Evolutionary conservation across 1,140 invertebrate genomes (phyloP), one percentile per base, ranked within the genome.

Genomic region (Bombus terrestris): DNA sequence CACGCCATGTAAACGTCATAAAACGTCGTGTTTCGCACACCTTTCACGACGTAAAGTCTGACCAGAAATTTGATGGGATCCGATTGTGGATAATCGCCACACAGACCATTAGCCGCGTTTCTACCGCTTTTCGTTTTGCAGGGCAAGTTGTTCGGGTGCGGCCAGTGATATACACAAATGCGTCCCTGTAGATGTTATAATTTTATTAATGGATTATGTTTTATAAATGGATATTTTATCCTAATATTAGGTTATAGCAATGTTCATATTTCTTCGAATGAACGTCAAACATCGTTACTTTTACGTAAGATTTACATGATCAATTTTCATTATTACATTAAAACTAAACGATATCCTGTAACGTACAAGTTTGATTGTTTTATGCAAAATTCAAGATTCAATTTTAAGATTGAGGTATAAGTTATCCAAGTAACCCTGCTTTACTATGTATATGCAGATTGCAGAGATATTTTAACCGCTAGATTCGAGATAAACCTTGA

Each of bases 31-130:
- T 32, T 32, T 4, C 32, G 69, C 39, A 95, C 95, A 85, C 96
- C 97, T 95, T 96, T 96, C 39, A 99, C 95, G 35, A 98, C 94
- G 94, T 99, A 99, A 0, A 98, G 96, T 77, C 98, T 95, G 8
- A 98, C 96, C 6, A 98, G 92, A 68, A 98, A 96, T 86, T 97
- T 96, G n/a, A 97, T 91, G 10, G 97, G 95, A 83, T 97, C 96
- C 93, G 98, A 97, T 87, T 95, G 94, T 12, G 97, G 96, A 94
- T 97, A 96, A 92, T 97, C 96, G 91, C 96, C 93, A 91, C 96
- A 96, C 86, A 96, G 91, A 78, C 97, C 97, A 92, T 94, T 89
- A 92, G 94, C 91, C 1, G 83, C 92, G 87, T 90, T 91, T 88
- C 87, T 91, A 25, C 94, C 94, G 68, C 86, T 93, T 85, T 87